A percentile compares a stretch with the other conserved stretches of the same genome.
phyloP scores from a whole-genome alignment of 2,113 vertebrate species.

The Semicossyphus pulcher region DNA sequence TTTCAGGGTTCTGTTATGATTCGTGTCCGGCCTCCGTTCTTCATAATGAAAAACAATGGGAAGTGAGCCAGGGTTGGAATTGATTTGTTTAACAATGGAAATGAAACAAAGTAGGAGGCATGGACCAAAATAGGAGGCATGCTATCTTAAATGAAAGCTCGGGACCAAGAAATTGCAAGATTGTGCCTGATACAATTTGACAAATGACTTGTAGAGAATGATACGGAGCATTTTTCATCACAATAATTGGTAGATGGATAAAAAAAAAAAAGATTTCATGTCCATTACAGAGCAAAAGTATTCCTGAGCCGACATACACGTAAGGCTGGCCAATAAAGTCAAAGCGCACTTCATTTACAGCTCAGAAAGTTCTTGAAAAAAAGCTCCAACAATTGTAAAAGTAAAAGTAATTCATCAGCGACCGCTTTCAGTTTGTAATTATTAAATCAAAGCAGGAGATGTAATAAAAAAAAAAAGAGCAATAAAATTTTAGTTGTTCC shows the following conservation, averaged over 20 bases:
- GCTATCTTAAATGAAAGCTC: constrained; percentile 73
- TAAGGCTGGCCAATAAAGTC: constrained; percentile 29
- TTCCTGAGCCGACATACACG: constrained; percentile 8
- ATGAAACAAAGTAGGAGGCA: constrained; percentile 81
- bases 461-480: constrained; percentile 52
- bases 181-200: constrained; percentile 72
- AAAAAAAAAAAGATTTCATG: constrained; percentile 47
- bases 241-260: constrained; percentile 65
- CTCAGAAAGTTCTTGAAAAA: constrained; percentile 21
- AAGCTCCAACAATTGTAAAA: not conserved
- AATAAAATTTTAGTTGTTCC: constrained; percentile 41
- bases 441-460: constrained; percentile 41
- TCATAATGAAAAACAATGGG: constrained; percentile 82
- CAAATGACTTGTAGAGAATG: constrained; percentile 70
- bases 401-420: constrained; percentile 38
- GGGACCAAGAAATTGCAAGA: constrained; percentile 76
- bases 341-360: constrained; percentile 18
- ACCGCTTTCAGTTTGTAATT: constrained; percentile 40
- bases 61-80: constrained; percentile 79
- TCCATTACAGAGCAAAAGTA: constrained; percentile 47
- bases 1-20: constrained; percentile 80
- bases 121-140: constrained; percentile 72
- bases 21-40: constrained; percentile 76
- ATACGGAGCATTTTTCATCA: constrained; percentile 65
- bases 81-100: constrained; percentile 84